Evolutionary conservation across 2,797 vertebrate genomes (phyloP), one percentile per base, ranked within the genome.

Genomic region (Dermochelys coriacea): DNA sequence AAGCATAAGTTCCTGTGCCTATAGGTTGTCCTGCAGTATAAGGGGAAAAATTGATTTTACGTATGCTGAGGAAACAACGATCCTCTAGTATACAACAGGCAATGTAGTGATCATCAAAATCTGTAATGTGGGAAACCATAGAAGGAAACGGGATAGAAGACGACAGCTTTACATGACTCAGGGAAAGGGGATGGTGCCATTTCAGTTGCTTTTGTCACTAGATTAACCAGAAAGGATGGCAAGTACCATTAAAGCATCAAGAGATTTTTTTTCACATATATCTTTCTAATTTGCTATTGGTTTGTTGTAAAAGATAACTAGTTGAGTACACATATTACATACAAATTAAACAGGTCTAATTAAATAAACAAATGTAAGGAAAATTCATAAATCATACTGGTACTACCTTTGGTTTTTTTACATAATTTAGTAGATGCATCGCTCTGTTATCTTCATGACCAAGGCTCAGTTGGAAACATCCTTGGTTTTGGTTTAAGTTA

Each of bases 141-240:
- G 57, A 41, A 88, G 81, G 6, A 12, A 23, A 14, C 14, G 12
- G 31, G 5, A 27, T 57, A 10, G 25, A 4, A 0, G 51, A 12
- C 61, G 55, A 0, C 2, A 83, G 6, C 89, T 85, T 92, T 88
- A 59, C 79, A 57, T 83, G 5, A 4, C 75, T 91, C 94, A 85
- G 49, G 94, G 85, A 45, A 94, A 82, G 23, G 12, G 5, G 5
- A 2, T 94, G 57, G 5, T 91, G 84, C 45, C 88, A 51, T 84
- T 94, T 96, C 91, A 82, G 49, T 78, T 95, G 31, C 5, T 89
- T 91, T 96, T 89, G 14, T 82, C 59, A 88, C 85, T 80, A 91
- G 82, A 91, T 94, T 88, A 93, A 96, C n/a, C 27, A 93, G 5
- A 8, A 95, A 80, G 74, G 92, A 89, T 87, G 74, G 88, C 82